phyloP scores from a whole-genome alignment of 2,113 vertebrate species.

The Syngnathoides biaculeatus region DNA sequence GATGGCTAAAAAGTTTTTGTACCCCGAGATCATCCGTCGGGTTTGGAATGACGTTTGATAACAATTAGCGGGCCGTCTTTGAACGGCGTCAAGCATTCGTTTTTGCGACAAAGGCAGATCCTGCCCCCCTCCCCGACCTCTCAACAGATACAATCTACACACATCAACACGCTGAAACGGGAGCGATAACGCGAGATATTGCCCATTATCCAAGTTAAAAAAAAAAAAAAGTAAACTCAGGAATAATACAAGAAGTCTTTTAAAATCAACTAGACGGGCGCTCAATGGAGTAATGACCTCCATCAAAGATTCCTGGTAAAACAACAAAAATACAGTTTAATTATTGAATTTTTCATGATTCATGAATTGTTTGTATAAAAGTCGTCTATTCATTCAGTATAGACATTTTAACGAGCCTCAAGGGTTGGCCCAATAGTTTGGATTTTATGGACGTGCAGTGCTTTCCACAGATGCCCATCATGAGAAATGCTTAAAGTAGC shows the following conservation, averaged over 20 bases:
- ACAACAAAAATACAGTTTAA: too few species aligned
- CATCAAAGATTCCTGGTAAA: neutral
- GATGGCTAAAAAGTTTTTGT: conserved; percentile 44
- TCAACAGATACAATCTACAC: conserved; percentile 36
- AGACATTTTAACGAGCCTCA: too few species aligned
- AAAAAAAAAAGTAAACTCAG: neutral
- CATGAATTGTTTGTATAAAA: too few species aligned
- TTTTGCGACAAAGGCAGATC: conserved; percentile 43
- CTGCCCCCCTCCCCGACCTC: conserved; percentile 27
- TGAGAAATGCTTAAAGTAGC: too few species aligned
- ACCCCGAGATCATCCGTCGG: conserved; percentile 48
- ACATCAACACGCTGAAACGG: conserved; percentile 34
- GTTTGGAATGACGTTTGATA: conserved; percentile 65
- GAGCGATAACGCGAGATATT: conserved; percentile 15
- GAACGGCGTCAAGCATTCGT: conserved; percentile 59
- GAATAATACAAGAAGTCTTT: neutral
- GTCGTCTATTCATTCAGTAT: too few species aligned
- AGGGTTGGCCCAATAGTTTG: too few species aligned
- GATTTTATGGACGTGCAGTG: too few species aligned
- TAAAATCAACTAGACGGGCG: neutral
- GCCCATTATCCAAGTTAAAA: conserved; percentile 7
- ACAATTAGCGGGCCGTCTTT: conserved; percentile 66
- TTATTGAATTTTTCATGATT: too few species aligned
- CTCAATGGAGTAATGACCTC: neutral
- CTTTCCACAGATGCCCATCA: too few species aligned